These are phyloP conservation scores for Meloidogyne chitwoodi DNA, from an alignment of 1,140 invertebrate species.

Conservation along the genomic window DNA sequence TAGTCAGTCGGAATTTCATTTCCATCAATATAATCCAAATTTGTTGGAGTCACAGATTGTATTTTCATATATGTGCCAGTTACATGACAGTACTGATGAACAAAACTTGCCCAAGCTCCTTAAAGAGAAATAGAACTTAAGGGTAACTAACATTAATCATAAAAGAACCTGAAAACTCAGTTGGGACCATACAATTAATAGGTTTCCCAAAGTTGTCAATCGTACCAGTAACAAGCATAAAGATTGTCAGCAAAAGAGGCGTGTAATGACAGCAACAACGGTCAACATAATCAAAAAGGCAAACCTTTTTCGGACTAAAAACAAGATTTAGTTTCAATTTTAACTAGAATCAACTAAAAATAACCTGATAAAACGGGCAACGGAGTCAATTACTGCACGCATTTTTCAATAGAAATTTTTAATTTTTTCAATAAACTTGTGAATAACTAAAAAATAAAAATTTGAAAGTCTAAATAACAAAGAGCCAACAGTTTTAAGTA, in stretches of 20 bases:
- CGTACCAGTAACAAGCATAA: slow-evolving; percentile 20
- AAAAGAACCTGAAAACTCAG: slow-evolving; percentile 4
- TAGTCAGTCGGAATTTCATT: not conserved
- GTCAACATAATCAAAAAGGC: slow-evolving; percentile 13
- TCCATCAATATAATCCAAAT: not conserved
- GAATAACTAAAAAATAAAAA: not conserved
- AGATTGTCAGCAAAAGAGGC: slow-evolving; percentile 9
- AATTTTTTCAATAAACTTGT: not conserved
- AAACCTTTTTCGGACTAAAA: not conserved
- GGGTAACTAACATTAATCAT: too few species aligned
- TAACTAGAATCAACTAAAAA: too few species aligned
- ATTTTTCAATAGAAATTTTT: not conserved
- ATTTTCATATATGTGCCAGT: slow-evolving; percentile 17
- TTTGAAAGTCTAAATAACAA: too few species aligned
- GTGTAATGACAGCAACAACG: slow-evolving; percentile 10
- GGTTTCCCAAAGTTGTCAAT: slow-evolving; percentile 14
- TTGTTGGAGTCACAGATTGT: not conserved
- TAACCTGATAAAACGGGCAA: not conserved
- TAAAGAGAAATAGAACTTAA: not conserved
- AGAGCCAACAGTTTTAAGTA: too few species aligned
- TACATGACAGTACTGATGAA: slow-evolving; percentile 18
- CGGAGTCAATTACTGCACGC: not conserved
- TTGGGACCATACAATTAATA: slow-evolving; percentile 9
- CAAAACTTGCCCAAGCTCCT: slow-evolving; percentile 8
- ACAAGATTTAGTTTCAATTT: not conserved